A percentile compares a stretch with the other conserved stretches of the same genome.
phyloP scores from a whole-genome alignment of 2,797 vertebrate genomes.

The Syndactyla subalaris region DNA sequence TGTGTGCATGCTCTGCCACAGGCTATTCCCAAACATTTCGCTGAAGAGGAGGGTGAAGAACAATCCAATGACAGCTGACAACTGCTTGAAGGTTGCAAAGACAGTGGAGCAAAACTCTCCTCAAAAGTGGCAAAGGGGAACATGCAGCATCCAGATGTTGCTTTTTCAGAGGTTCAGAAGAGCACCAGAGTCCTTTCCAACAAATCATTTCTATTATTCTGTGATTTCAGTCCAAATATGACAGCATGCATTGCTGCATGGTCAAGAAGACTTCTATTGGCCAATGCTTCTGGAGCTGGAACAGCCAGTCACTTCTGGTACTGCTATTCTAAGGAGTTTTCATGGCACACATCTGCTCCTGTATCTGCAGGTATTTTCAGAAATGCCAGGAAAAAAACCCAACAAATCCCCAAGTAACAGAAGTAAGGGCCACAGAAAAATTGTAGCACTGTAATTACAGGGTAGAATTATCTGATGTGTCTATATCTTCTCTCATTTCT shows the following conservation, averaged over 20 bases:
- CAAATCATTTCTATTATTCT: neutral
- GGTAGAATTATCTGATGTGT: neutral
- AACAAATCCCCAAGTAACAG: neutral
- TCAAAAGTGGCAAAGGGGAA: neutral
- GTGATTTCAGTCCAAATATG: neutral
- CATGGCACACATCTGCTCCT: neutral
- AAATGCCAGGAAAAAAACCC: neutral
- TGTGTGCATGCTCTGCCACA: neutral
- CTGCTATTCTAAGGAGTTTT: neutral
- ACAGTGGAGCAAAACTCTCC: rapidly evolving
- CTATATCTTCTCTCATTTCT: neutral
- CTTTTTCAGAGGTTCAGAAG: neutral
- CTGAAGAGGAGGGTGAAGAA: neutral
- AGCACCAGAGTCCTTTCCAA: neutral
- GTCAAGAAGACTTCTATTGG: neutral
- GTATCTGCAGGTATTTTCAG: neutral
- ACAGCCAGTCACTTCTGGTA: neutral
- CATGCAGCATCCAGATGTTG: neutral
- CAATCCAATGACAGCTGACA: neutral
- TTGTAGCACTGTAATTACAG: neutral
- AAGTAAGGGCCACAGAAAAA: neutral
- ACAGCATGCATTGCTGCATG: neutral
- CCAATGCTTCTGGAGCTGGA: neutral
- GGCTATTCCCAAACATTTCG: neutral
- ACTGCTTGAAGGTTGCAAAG: neutral